Base-by-base conservation (phyloP, 2,797 vertebrate genomes). In the Saxicola maurus region DNA sequence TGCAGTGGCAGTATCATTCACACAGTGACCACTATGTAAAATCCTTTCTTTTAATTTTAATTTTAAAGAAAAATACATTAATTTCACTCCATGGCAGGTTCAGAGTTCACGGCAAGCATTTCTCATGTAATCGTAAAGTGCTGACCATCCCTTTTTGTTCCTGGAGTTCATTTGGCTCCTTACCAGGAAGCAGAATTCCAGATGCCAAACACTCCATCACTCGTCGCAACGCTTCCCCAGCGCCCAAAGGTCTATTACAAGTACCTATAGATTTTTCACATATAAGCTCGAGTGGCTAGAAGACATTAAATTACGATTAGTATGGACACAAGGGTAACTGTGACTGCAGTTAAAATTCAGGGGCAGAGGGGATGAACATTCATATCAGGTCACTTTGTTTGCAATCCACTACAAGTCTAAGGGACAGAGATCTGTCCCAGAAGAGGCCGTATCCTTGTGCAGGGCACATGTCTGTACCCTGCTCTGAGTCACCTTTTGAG, bases 211-310 rank as follows among this genome's bases (percentile, higher is more conserved):
- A 99, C 97, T 99, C 99, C 98, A 99, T 99, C 95, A 99, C 99
- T 95, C 99, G 97, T 81, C 99, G 98, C 94, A 99, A 97, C 8
- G 99, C 99, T 96, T 99, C 99, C 94, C 99, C 99, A 38, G 99
- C 99, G 15, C 99, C 99, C 90, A 99, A 95, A 61, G 99, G 99
- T 97, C 99, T 98, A 98, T 99, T 99, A 97, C 99, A 99, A 94
- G 99, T 99, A 95, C 99, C 99, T 91, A 99, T 99, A 94, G 99
- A 98, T 98, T 99, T 99, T 98, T 99, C 99, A 96, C 99, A 99
- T 96, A 99, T 98, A 83, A 99, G 98, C 97, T 99, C 99, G 96
- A 99, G 97, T 49, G 99, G 99, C 99, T 99, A 96, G 92, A 97
- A 97, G 93, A 97, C 96, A 97, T 96, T 97, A 96, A 97, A 97